Percentiles rank a stretch among this genome's conserved stretches.
phyloP scores from a whole-genome alignment of 2,113 vertebrate genomes.

The Ceyx melanurus region DNA sequence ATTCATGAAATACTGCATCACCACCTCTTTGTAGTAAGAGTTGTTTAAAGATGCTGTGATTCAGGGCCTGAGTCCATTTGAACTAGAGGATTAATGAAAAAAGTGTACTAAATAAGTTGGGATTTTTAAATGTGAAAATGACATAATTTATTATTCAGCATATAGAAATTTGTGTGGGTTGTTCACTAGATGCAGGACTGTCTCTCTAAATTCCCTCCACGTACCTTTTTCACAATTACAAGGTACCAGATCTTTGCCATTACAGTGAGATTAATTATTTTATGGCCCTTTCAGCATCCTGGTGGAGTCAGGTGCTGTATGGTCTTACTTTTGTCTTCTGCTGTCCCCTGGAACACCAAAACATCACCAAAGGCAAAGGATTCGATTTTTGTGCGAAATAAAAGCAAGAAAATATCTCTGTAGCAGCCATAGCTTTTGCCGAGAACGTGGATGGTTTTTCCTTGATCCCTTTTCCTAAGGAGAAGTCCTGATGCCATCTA shows the following conservation, averaged over 20 bases:
- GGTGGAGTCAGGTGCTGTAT: not conserved
- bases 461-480: not conserved
- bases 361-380: not conserved
- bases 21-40: not conserved
- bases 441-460: not conserved
- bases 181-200: not conserved
- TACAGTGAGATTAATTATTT: not conserved
- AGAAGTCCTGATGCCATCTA: conserved; percentile 50
- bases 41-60: not conserved
- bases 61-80: not conserved
- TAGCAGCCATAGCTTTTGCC: not conserved
- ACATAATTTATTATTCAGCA: not conserved
- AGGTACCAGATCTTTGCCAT: not conserved
- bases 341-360: not conserved
- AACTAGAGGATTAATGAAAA: not conserved
- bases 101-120: not conserved
- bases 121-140: accelerated
- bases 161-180: not conserved
- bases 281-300: not conserved
- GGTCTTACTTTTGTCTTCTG: not conserved
- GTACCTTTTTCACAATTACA: not conserved
- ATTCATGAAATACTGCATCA: not conserved
- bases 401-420: not conserved
- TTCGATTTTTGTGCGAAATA: not conserved
- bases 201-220: not conserved